These are phyloP conservation scores for Crocidura indochinensis DNA, from an alignment of 2,797 vertebrate genomes.

Conservation along the genomic window DNA sequence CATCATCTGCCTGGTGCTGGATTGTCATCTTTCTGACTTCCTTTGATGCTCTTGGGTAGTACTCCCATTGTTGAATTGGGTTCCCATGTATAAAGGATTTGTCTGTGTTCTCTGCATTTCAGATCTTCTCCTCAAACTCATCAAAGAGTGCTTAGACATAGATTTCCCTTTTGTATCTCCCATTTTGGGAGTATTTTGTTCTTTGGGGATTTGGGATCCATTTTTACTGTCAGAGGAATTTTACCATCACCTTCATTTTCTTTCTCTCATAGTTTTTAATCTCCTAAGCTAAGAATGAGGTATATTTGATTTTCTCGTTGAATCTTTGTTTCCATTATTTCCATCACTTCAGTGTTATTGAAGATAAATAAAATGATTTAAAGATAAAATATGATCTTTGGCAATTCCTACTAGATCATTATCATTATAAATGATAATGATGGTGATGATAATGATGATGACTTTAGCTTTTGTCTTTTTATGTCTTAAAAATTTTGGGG, in stretches of 20 bases:
- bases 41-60: background rate
- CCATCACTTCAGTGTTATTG: background rate
- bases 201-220: constrained; percentile 11
- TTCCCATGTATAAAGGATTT: background rate
- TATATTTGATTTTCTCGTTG: background rate
- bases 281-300: background rate
- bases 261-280: background rate
- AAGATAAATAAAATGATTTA: background rate
- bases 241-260: background rate
- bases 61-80: background rate
- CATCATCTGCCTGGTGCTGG: background rate
- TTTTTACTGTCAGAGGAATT: constrained; percentile 13
- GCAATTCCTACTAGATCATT: background rate
- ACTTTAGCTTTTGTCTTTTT: background rate
- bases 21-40: background rate
- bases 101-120: background rate
- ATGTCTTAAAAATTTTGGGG: background rate
- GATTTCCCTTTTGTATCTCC: background rate
- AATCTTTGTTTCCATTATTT: background rate
- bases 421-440: background rate
- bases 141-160: background rate
- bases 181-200: background rate
- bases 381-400: background rate
- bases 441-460: background rate
- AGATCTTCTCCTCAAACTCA: background rate